These are phyloP conservation scores for Poeciliopsis presidionis DNA, from an alignment of 2,797 vertebrate species.

Conservation along the genomic window DNA sequence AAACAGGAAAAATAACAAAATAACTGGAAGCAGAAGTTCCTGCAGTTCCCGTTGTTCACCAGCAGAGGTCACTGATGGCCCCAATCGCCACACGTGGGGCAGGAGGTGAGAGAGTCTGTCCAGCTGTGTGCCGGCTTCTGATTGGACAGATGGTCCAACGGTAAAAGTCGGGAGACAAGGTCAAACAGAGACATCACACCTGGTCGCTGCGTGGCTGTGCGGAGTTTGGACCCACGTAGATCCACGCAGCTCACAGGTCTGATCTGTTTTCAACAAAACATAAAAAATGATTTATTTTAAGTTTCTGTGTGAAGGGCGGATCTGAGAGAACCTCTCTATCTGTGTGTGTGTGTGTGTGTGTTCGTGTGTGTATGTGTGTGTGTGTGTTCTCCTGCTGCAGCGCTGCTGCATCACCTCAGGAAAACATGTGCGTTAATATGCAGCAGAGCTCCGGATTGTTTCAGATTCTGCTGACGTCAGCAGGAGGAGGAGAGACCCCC, in stretches of 20 bases:
- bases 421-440: conserved; percentile 55
- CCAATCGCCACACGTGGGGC: background rate
- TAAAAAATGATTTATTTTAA: background rate
- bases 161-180: conserved; percentile 29
- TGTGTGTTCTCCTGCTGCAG: conserved; percentile 22
- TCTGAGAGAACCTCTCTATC: background rate
- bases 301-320: background rate
- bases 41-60: background rate
- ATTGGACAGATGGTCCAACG: conserved; percentile 20
- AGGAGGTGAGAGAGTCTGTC: conserved; percentile 3
- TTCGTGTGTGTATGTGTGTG: background rate
- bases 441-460: conserved; percentile 31
- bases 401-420: conserved; percentile 38
- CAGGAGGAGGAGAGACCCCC: conserved; percentile 30
- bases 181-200: conserved; percentile 4
- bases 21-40: background rate
- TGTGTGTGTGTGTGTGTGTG: background rate
- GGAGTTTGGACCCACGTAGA: no score
- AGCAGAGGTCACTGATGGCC: conserved; percentile 15
- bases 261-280: background rate
- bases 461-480: conserved; percentile 54
- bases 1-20: background rate
- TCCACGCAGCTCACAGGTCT: background rate
- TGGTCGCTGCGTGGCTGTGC: no score
- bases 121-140: conserved; percentile 3